Percentiles rank a stretch among this genome's conserved stretches.
These are phyloP conservation scores for Pseudocheirus occidentalis DNA, from an alignment of 2,797 vertebrate species.

Conservation along the genomic window DNA sequence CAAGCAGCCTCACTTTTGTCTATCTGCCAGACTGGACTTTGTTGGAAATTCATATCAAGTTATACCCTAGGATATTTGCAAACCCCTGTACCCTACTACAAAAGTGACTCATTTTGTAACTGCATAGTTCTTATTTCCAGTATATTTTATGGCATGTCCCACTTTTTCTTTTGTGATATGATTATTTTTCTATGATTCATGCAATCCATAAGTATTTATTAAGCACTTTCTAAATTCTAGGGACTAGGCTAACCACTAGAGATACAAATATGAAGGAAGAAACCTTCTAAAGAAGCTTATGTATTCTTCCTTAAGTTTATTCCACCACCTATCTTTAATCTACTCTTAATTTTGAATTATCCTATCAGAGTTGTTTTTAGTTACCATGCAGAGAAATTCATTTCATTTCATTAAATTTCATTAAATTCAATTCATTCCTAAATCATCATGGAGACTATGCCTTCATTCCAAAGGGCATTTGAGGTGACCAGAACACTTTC, in stretches of 20 bases:
- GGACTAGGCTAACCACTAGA: not conserved
- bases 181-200: not conserved
- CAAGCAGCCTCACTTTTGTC: not conserved
- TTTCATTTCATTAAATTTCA: not conserved
- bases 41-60: conserved; percentile 27
- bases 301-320: not conserved
- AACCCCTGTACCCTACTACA: not conserved
- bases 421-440: too few species aligned
- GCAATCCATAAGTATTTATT: not conserved
- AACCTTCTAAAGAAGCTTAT: not conserved
- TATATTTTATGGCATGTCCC: not conserved
- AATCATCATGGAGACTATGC: not conserved
- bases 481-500: not conserved
- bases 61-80: not conserved
- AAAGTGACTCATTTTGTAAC: not conserved
- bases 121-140: not conserved
- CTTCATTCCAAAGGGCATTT: not conserved
- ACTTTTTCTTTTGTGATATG: not conserved
- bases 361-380: not conserved
- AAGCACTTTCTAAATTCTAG: not conserved
- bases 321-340: not conserved
- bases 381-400: not conserved
- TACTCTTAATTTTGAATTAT: not conserved
- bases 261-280: not conserved
- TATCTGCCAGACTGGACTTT: conserved; percentile 1